A percentile compares a stretch with the other conserved stretches of the same genome.
phyloP scores from a whole-genome alignment of 2,888 invertebrate genomes.

The Caenorhabditis becei region DNA sequence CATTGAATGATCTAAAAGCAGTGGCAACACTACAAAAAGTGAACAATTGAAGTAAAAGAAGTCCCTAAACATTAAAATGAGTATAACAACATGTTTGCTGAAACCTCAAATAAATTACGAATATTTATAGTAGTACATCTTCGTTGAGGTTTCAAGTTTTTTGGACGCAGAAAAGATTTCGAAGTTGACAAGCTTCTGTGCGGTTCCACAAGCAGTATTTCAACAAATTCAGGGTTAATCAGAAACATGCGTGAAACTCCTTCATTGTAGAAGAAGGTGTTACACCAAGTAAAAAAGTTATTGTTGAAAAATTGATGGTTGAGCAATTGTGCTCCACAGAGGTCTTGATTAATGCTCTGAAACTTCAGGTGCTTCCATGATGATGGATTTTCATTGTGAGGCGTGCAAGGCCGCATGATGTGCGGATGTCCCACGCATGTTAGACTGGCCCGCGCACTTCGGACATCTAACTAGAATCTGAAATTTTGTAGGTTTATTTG shows the following conservation, averaged over 20 bases:
- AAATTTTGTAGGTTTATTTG: conserved; percentile 7
- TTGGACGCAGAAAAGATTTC: conserved; percentile 39
- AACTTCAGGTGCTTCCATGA: conserved; percentile 3
- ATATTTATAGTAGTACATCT: conserved; percentile 24
- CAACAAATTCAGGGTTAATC: too few relatives aligned
- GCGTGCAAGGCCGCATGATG: conserved; percentile 67
- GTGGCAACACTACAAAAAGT: background rate
- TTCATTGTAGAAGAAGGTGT: background rate
- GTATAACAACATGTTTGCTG: too few relatives aligned
- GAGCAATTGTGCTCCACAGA: too few relatives aligned
- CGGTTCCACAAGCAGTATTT: too few relatives aligned
- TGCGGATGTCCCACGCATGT: conserved; percentile 64
- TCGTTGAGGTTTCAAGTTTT: conserved; percentile 46
- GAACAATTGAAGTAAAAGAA: conserved; percentile 16
- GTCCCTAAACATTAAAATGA: too few relatives aligned
- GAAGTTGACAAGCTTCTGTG: conserved; percentile 31
- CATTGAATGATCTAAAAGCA: background rate
- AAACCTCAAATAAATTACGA: conserved; percentile 21
- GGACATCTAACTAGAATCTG: conserved; percentile 63
- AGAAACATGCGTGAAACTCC: too few relatives aligned
- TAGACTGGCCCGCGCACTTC: conserved; percentile 64
- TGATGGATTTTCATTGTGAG: conserved; percentile 28
- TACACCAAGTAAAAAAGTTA: too few relatives aligned
- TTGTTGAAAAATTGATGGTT: too few relatives aligned
- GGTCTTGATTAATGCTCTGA: background rate